phyloP scores from a whole-genome alignment of 2,888 invertebrate genomes.

The Pristionchus japonicus region DNA sequence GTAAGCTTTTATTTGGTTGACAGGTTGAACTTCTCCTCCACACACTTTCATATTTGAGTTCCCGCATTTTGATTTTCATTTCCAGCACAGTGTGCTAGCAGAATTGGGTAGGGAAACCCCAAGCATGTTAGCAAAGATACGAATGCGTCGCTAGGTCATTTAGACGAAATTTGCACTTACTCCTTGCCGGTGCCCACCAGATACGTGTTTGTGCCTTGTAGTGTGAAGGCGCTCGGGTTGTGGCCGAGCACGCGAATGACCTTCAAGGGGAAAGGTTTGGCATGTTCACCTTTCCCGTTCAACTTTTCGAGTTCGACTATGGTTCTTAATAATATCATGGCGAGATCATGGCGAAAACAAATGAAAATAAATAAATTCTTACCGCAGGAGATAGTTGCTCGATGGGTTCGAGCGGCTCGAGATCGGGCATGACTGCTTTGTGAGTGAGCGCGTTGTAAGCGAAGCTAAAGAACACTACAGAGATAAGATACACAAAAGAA shows the following conservation, averaged over 20 bases:
- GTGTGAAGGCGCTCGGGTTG: constrained; percentile 93
- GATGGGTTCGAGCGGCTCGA: not conserved
- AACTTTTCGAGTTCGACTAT: not conserved
- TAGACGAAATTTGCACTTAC: constrained; percentile 77
- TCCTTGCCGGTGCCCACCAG: constrained; percentile 90
- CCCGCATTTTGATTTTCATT: too few species aligned
- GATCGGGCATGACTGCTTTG: not conserved
- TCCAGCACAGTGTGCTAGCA: too few species aligned
- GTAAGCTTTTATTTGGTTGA: too few species aligned
- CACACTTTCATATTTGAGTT: too few species aligned
- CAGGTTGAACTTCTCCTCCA: too few species aligned
- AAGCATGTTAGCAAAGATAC: too few species aligned
- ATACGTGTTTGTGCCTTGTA: constrained; percentile 99
- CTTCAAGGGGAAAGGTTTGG: constrained; percentile 71
- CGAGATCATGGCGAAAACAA: too few species aligned
- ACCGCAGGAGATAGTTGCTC: not conserved
- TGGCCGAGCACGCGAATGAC: constrained; percentile 92
- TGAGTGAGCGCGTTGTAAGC: not conserved
- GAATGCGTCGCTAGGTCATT: too few species aligned
- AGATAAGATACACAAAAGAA: not conserved
- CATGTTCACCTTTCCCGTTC: not conserved
- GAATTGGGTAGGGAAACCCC: too few species aligned
- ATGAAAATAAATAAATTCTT: not conserved
- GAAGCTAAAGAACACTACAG: not conserved
- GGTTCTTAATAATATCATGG: too few species aligned